These are phyloP conservation scores for Sorex araneus DNA, from an alignment of 2,113 vertebrate species.

Conservation along the genomic window DNA sequence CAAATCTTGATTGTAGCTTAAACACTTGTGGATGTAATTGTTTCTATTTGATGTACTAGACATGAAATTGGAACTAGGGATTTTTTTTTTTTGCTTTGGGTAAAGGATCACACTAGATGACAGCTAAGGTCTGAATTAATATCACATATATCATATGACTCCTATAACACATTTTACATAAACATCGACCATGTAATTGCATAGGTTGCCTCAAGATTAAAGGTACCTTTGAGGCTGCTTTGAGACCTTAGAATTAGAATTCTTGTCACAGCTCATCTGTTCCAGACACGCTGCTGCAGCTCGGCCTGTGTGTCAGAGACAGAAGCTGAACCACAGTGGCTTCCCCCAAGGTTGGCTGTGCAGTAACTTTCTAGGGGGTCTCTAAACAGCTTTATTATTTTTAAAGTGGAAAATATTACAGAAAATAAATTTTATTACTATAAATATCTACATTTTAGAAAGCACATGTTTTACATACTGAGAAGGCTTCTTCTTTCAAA, in stretches of 20 bases:
- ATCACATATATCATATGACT: not conserved
- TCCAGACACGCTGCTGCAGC: not conserved
- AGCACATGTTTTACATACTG: constrained; percentile 4
- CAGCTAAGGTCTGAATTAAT: not conserved
- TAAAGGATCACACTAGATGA: constrained; percentile 9
- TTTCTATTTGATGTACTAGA: not conserved
- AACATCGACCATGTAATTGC: not conserved
- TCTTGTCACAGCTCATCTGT: constrained; percentile 43
- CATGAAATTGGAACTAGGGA: constrained; percentile 6
- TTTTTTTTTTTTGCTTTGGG: constrained; percentile 8
- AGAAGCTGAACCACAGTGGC: not conserved
- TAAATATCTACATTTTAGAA: constrained; percentile 10
- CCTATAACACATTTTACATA: not conserved
- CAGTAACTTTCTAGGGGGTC: constrained; percentile 23
- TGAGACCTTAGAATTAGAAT: constrained; percentile 31
- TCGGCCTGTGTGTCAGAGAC: not conserved
- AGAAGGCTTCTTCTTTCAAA: constrained; percentile 41
- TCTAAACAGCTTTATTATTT: constrained; percentile 25
- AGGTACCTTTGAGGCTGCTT: not conserved
- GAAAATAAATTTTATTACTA: constrained; percentile 38
- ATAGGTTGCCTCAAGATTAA: constrained; percentile 25
- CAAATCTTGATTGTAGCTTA: constrained; percentile 2
- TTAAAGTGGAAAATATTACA: constrained; percentile 49
- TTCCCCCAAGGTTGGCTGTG: constrained; percentile 27
- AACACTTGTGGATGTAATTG: constrained; percentile 1